Percentiles rank a stretch among this genome's conserved stretches.
Evolutionary conservation across 2,797 vertebrate species (phyloP).

Genomic region (Schizothorax lantsangensis): DNA sequence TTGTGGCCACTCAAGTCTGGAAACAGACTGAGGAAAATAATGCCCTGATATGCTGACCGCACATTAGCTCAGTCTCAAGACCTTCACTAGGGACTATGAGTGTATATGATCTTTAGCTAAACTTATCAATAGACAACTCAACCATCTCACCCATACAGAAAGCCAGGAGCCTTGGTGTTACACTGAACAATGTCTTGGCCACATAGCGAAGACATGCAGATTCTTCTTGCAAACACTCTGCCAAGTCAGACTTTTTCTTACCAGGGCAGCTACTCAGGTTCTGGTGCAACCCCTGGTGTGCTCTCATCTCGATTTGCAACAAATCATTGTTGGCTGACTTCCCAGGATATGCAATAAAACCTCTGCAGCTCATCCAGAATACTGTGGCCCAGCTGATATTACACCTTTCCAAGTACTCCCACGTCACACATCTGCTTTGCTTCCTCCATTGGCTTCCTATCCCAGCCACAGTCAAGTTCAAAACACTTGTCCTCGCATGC

Average conservation of each 20-base stretch:
- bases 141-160: neutral
- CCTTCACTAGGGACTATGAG: neutral
- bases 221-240: neutral
- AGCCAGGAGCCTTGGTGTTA: neutral
- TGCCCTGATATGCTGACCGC: neutral
- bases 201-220: neutral
- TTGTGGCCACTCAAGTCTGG: neutral
- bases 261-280: neutral
- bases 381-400: neutral
- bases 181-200: neutral
- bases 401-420: neutral
- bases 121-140: neutral
- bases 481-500: neutral
- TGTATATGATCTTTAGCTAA: neutral
- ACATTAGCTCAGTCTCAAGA: neutral
- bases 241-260: neutral
- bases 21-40: neutral
- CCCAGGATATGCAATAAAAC: neutral
- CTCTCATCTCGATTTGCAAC: constrained; percentile 1
- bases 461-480: neutral
- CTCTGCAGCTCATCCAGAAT: neutral
- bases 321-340: neutral
- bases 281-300: neutral
- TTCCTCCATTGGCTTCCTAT: neutral
- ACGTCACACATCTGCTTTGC: neutral